phyloP scores from a whole-genome alignment of 2,797 vertebrate genomes.

The Malacoctenus gilli region DNA sequence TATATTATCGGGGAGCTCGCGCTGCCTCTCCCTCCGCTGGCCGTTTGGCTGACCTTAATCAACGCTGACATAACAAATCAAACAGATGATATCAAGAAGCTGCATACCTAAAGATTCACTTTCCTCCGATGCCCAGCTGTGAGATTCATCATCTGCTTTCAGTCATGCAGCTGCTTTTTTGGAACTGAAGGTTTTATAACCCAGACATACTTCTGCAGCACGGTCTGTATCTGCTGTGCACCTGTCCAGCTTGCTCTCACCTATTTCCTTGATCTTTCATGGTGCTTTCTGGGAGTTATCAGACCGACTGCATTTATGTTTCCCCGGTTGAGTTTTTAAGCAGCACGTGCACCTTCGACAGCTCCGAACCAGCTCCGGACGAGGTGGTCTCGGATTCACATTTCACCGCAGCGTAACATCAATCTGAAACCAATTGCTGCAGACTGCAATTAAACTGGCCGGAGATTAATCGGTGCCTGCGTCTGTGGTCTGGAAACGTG shows the following conservation, averaged over 20 bases:
- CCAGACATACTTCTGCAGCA: not conserved
- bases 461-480: too few relatives aligned
- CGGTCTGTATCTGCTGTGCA: constrained; percentile 4
- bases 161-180: constrained; percentile 27
- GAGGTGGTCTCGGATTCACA: too few relatives aligned
- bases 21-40: not conserved
- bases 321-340: too few relatives aligned
- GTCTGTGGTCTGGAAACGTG: too few relatives aligned
- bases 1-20: constrained; percentile 7
- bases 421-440: too few relatives aligned
- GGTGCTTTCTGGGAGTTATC: too few relatives aligned
- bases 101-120: not conserved
- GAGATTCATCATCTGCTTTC: constrained; percentile 2
- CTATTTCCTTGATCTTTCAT: constrained; percentile 11
- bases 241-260: not conserved
- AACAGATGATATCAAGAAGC: not conserved
- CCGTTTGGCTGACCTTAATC: not conserved
- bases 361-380: too few relatives aligned
- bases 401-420: too few relatives aligned
- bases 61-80: constrained; percentile 13
- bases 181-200: not conserved
- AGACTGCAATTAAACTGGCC: too few relatives aligned
- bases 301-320: too few relatives aligned
- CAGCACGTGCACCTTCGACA: too few relatives aligned
- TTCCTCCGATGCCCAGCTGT: constrained; percentile 5